Conservation (phyloP, 1,140 invertebrate species). For the Dinoponera quadriceps region DNA sequence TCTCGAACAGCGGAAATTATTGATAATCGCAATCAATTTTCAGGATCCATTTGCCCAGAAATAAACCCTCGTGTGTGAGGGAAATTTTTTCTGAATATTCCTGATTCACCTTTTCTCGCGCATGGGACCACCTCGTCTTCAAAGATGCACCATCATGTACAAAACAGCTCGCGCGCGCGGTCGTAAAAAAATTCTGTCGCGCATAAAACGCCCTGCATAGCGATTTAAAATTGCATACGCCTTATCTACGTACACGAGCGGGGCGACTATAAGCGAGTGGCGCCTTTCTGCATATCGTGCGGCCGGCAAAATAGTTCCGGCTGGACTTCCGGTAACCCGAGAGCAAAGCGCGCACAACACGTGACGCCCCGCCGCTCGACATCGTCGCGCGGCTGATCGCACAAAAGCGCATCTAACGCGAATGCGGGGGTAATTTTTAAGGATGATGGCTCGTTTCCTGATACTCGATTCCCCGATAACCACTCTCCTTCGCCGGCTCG, state of each 20-base stretch:
- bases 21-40: no score
- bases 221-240: neutral
- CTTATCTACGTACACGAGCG: neutral
- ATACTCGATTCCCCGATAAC: slow-evolving; percentile 13
- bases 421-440: slow-evolving; percentile 44
- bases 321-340: slow-evolving; percentile 17
- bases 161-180: no score
- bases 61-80: no score
- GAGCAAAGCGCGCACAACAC: slow-evolving; percentile 6
- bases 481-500: neutral
- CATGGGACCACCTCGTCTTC: no score
- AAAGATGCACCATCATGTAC: no score
- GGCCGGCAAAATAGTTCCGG: neutral
- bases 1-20: no score
- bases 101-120: no score
- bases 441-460: slow-evolving; percentile 30
- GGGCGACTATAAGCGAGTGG: neutral
- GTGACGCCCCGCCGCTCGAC: slow-evolving; percentile 31
- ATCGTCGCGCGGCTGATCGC: slow-evolving; percentile 25
- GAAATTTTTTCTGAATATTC: no score
- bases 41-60: no score
- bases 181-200: neutral
- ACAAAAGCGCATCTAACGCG: slow-evolving; percentile 60
- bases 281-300: neutral
- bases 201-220: neutral